A percentile compares a stretch with the other conserved stretches of the same genome.
These are phyloP conservation scores for Paramacrobiotus metropolitanus DNA, from an alignment of 1,140 invertebrate species.

Conservation along the genomic window DNA sequence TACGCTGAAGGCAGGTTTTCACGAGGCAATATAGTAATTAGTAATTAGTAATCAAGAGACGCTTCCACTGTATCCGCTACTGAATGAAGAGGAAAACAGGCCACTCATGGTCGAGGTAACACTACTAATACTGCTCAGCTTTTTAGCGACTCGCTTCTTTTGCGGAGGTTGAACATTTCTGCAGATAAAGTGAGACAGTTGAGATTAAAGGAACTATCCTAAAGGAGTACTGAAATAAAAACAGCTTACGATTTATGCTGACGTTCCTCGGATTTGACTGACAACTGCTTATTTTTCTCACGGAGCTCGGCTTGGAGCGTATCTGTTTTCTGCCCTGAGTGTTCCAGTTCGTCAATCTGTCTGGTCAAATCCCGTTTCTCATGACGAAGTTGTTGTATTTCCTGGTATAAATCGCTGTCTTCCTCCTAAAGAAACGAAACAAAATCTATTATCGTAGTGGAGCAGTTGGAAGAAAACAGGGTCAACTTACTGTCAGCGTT, in stretches of 20 bases:
- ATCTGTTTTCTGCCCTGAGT: background rate
- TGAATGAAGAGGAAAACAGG: no score
- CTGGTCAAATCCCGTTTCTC: background rate
- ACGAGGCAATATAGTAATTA: no score
- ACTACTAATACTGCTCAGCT: no score
- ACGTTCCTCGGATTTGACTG: background rate
- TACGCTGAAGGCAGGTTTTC: no score
- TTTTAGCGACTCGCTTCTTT: no score
- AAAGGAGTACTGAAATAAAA: no score
- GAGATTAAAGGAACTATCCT: no score
- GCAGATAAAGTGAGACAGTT: no score
- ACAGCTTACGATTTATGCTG: background rate
- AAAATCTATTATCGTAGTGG: background rate
- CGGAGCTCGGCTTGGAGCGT: background rate
- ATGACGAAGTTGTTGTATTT: conserved; percentile 3
- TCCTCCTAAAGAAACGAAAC: background rate
- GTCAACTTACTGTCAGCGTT: conserved; percentile 22
- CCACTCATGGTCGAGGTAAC: no score
- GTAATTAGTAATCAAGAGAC: no score
- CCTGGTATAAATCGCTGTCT: background rate
- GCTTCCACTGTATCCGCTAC: no score
- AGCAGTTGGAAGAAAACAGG: background rate
- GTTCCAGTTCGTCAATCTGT: background rate
- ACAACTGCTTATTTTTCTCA: background rate
- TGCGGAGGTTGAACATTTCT: no score